Base-by-base conservation (phyloP, 2,113 vertebrate genomes). In the Dendrocopos noguchii region DNA sequence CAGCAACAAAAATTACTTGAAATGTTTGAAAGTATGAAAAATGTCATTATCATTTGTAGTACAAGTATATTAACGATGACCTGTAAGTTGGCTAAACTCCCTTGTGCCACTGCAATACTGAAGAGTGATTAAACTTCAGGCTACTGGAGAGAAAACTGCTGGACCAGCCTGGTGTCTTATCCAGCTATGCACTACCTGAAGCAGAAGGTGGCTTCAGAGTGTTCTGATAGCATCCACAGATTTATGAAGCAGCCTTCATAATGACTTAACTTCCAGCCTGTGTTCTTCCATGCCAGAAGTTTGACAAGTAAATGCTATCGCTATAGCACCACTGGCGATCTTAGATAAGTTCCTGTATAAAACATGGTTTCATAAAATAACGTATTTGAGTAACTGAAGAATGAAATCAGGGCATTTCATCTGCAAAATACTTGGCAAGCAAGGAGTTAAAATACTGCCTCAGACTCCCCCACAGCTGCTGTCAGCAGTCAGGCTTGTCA, bases 401-500 rank as follows among this genome's bases (percentile, higher is more conserved):
- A 78, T 1, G 21, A 78, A 44, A 83, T 19, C 3, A 7, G 10
- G 6, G 27, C 25, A 87, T 56, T 85, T 72, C 90, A 83, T 19
- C 73, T 33, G 76, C 24, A 17, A 70, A 78, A 24, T 36, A 75
- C 9, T n/a, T 90, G 80, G 93, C 59, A 72, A 79, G 70, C 53
- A 72, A 85, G 55, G 84, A 90, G 95, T 95, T 96, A 96, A 96
- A 89, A 74, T 24, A 57, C 93, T 74, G 82, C 63, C 68, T 86
- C 67, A 77, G 80, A 91, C 87, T 90, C 87, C 11, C 81, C 81
- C 84, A 81, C 95, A 96, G 95, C 94, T 91, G 95, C 94, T 90
- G 91, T 90, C 95, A 90, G 94, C 96, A 93, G 90, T 95, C 95
- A 94, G 76, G 65, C 89, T 91, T 91, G 96, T 92, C 96, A 95